These are phyloP conservation scores for Drosophila ananassae DNA, from an alignment of 1,140 invertebrate genomes.

Conservation along the genomic window DNA sequence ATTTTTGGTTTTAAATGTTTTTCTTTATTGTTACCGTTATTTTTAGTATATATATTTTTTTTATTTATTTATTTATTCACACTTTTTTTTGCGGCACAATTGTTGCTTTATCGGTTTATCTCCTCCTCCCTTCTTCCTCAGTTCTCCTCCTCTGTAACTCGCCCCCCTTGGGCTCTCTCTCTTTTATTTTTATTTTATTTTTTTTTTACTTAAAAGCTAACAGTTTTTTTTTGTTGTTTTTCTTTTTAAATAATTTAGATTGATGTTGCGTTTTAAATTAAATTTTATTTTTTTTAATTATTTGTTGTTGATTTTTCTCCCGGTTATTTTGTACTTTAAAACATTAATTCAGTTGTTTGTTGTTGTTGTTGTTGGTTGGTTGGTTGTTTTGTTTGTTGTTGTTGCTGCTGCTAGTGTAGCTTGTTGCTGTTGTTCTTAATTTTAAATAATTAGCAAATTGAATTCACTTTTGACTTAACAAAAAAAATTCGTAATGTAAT, in stretches of 20 bases:
- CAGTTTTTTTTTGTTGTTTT: slow-evolving; percentile 49
- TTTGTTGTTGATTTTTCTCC: slow-evolving; percentile 76
- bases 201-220: slow-evolving; percentile 2
- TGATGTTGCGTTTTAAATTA: slow-evolving; percentile 82
- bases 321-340: slow-evolving; percentile 84
- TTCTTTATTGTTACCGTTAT: slow-evolving; percentile 79
- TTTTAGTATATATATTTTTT: slow-evolving; percentile 58
- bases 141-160: slow-evolving; percentile 16
- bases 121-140: slow-evolving; percentile 29
- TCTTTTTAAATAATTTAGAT: slow-evolving; percentile 76
- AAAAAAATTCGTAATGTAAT: slow-evolving; percentile 72
- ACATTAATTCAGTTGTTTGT: slow-evolving; percentile 83
- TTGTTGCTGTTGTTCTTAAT: slow-evolving; percentile 66
- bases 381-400: slow-evolving; percentile 70
- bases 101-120: slow-evolving; percentile 74
- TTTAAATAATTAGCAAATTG: slow-evolving; percentile 75
- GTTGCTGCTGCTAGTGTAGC: slow-evolving; percentile 66
- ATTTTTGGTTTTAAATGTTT: slow-evolving; percentile 82
- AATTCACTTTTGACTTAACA: slow-evolving; percentile 79
- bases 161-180: slow-evolving; percentile 21
- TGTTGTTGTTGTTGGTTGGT: slow-evolving; percentile 60
- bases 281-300: slow-evolving; percentile 71
- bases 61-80: slow-evolving; percentile 42
- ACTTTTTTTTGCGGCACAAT: slow-evolving; percentile 70
- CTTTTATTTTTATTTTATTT: not conserved